These are phyloP conservation scores for Harpegnathos saltator DNA, from an alignment of 1,140 invertebrate genomes.

Conservation along the genomic window DNA sequence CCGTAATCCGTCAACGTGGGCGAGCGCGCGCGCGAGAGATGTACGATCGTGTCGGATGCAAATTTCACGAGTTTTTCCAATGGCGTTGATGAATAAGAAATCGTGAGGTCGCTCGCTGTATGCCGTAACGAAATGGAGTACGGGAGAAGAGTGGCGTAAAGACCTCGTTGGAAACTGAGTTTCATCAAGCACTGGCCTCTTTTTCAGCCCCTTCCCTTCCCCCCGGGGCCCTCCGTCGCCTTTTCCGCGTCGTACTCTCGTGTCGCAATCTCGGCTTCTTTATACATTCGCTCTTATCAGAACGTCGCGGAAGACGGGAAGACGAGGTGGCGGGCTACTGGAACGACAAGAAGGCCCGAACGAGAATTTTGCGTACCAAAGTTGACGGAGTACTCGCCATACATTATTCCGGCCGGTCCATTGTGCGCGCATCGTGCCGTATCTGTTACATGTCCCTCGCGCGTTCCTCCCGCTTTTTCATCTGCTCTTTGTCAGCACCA, in stretches of 20 bases:
- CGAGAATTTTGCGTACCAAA: constrained; percentile 70
- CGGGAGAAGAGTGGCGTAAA: constrained; percentile 35
- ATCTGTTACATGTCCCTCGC: constrained; percentile 48
- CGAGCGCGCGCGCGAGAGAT: constrained; percentile 15
- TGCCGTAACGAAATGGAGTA: constrained; percentile 42
- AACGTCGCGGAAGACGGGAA: constrained; percentile 13
- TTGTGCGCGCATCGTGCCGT: constrained; percentile 59
- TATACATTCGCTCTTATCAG: constrained; percentile 71
- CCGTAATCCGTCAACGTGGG: neutral
- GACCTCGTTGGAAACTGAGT: constrained; percentile 66
- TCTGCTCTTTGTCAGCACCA: neutral
- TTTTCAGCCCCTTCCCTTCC: neutral
- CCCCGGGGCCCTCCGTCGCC: neutral
- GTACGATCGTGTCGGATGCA: constrained; percentile 62
- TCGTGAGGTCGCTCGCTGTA: constrained; percentile 56
- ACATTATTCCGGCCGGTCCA: constrained; percentile 63
- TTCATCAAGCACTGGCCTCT: constrained; percentile 70
- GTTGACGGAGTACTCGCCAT: constrained; percentile 64
- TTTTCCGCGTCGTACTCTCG: neutral
- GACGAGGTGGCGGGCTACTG: neutral
- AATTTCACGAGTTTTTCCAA: constrained; percentile 75
- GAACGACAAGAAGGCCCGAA: constrained; percentile 53
- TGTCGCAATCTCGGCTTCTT: constrained; percentile 74
- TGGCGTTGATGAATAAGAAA: constrained; percentile 78
- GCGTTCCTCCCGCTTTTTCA: constrained; percentile 10